Conservation (phyloP, 2,113 vertebrate genomes). For the Capricornis sumatraensis region DNA sequence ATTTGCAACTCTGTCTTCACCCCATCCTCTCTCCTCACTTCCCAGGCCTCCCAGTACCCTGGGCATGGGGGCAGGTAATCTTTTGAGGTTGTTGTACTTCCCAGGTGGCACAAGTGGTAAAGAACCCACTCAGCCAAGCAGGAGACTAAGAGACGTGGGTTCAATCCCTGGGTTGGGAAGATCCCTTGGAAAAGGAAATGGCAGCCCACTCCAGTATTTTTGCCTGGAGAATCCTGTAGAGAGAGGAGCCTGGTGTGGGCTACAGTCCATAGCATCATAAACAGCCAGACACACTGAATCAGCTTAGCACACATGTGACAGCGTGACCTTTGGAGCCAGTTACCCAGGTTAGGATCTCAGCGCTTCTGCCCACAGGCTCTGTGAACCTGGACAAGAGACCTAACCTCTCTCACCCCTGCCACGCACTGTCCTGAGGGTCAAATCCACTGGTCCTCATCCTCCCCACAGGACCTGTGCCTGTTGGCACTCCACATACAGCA, state of each 20-base stretch:
- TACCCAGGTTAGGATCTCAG: not conserved
- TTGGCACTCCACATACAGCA: not conserved
- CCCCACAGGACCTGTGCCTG: not conserved
- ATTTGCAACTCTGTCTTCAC: not conserved
- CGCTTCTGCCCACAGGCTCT: not conserved
- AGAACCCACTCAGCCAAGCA: not conserved
- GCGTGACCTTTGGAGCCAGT: not conserved
- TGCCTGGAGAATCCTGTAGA: not conserved
- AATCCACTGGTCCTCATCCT: not conserved
- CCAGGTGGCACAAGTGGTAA: not conserved
- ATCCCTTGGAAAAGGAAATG: not conserved
- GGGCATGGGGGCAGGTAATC: accelerated
- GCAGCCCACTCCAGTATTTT: not conserved
- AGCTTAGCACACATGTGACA: not conserved
- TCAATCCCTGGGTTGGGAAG: not conserved
- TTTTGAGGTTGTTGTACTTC: not conserved
- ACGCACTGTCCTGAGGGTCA: not conserved
- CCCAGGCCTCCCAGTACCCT: not conserved
- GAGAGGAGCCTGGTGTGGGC: not conserved
- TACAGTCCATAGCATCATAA: not conserved
- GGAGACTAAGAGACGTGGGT: not conserved
- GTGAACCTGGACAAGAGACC: not conserved
- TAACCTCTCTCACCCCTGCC: not conserved
- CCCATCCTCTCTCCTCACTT: not conserved
- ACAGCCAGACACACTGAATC: not conserved